Evolutionary conservation across 2,888 invertebrate species (phyloP), one percentile per base, ranked within the genome.

Genomic region (Drepana falcataria): DNA sequence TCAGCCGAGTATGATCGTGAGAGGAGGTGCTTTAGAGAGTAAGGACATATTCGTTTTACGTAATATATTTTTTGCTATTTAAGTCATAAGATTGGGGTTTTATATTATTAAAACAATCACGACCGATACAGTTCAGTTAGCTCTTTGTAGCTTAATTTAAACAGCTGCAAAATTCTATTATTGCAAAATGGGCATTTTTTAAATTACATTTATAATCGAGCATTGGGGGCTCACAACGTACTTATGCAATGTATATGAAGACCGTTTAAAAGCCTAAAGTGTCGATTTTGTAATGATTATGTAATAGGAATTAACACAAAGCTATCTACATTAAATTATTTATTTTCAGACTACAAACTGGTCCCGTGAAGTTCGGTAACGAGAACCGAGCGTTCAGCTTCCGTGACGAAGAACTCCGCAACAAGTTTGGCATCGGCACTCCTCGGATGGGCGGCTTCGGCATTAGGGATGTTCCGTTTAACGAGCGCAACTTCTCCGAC

Each of bases 381-480:
- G 91, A 91, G 41, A 90, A 87, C 66, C 78, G 87, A 64, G 77
- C 82, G 9, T 88, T 91, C 70, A 87, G 79, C 60, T 78, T 90
- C 59, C 85, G 90, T 3, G 88, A 90, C 49, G 90, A 91, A 57
- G 91, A 89, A 55, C 67, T 87, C 7, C 76, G 89, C 5, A 87
- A 80, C 69, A 88, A 89, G 59, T 90, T 90, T 68, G 83, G 88
- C 35, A 85, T 88, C 61, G 87, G 89, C 21, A 86, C 90, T 1
- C 86, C 88, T 2, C 70, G 90, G 7, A 90, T 91, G 87, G 91
- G 91, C 21, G 91, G 91, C 57, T 91, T 91, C 69, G 91, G 91
- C 37, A 91, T 91, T 58, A 75, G 91, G 41, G 91, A 91, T 71
- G 77, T 87, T 2, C 82, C 87, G 3, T 90, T 89, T 73, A 87